These are phyloP conservation scores for Acanthurus tractus DNA, from an alignment of 2,797 vertebrate species.

Conservation along the genomic window DNA sequence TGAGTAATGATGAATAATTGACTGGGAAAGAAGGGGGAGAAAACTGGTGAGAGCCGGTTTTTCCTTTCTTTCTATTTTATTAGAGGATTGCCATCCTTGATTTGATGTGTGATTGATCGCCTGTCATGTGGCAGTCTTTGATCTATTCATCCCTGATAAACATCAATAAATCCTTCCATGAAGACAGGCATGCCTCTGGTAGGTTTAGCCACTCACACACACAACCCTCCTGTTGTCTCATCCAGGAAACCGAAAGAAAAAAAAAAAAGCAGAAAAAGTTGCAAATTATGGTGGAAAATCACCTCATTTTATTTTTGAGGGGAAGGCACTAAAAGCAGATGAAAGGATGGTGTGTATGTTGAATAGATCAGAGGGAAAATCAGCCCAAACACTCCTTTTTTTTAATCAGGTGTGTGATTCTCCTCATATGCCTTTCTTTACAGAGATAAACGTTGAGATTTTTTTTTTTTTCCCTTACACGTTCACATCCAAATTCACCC, in stretches of 20 bases:
- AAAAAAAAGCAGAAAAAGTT: constrained; percentile 89
- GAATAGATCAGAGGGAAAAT: constrained; percentile 32
- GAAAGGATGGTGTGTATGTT: constrained; percentile 47
- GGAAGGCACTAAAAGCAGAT: constrained; percentile 44
- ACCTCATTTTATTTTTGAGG: constrained; percentile 54
- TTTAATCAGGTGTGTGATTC: constrained; percentile 47
- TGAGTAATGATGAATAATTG: constrained; percentile 86
- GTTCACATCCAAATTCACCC: constrained; percentile 56
- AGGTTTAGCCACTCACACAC: constrained; percentile 86
- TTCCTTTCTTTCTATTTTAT: constrained; percentile 94
- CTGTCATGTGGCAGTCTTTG: constrained; percentile 98
- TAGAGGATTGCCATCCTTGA: constrained; percentile 98
- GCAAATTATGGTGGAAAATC: constrained; percentile 84
- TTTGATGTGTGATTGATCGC: constrained; percentile 99
- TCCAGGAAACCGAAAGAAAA: constrained; percentile 70
- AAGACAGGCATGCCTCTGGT: constrained; percentile 94
- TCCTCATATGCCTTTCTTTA: constrained; percentile 10
- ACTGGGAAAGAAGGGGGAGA: constrained; percentile 76
- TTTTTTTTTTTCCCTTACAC: constrained; percentile 4
- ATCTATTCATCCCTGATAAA: constrained; percentile 99
- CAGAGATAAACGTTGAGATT: constrained; percentile 19
- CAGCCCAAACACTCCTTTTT: constrained; percentile 23
- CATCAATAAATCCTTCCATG: constrained; percentile 98
- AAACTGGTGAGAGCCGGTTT: constrained; percentile 92
- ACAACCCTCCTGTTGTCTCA: constrained; percentile 86